Percentiles rank a stretch among this genome's conserved stretches.
Evolutionary conservation across 2,797 vertebrate species (phyloP).

Genomic region (Sylvilagus floridanus): DNA sequence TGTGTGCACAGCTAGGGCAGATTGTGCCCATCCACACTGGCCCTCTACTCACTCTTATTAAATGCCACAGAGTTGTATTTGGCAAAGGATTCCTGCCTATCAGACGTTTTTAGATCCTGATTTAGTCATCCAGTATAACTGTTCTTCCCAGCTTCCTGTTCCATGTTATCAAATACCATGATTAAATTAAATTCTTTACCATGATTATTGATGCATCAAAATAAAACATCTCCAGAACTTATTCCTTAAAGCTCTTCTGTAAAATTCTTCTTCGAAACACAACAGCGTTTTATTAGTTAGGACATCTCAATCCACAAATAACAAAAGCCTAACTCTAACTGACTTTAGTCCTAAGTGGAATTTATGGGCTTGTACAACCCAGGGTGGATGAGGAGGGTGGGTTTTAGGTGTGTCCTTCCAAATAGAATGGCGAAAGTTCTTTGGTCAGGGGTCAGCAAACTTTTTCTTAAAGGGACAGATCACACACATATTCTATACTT

Average conservation of each 20-base stretch:
- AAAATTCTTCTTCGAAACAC: constrained; percentile 52
- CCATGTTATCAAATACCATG: constrained; percentile 43
- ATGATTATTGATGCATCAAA: constrained; percentile 56
- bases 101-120: constrained; percentile 45
- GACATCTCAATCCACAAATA: background rate
- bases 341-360: background rate
- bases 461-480: constrained; percentile 35
- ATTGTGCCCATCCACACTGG: background rate
- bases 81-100: constrained; percentile 43
- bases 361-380: background rate
- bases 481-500: background rate
- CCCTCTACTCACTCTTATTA: background rate
- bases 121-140: constrained; percentile 51
- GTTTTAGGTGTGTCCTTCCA: background rate
- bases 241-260: constrained; percentile 37
- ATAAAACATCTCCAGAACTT: constrained; percentile 62
- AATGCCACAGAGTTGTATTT: constrained; percentile 26
- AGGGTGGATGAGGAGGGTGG: background rate
- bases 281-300: constrained; percentile 14
- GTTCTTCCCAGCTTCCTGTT: constrained; percentile 50
- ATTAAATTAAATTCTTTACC: constrained; percentile 54
- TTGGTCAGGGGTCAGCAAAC: background rate
- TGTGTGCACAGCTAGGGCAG: background rate
- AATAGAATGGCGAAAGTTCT: background rate
- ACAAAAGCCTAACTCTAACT: constrained; percentile 16